A percentile compares a stretch with the other conserved stretches of the same genome.
Evolutionary conservation across 2,113 vertebrate species (phyloP).

Genomic region (Fregetta grallaria): DNA sequence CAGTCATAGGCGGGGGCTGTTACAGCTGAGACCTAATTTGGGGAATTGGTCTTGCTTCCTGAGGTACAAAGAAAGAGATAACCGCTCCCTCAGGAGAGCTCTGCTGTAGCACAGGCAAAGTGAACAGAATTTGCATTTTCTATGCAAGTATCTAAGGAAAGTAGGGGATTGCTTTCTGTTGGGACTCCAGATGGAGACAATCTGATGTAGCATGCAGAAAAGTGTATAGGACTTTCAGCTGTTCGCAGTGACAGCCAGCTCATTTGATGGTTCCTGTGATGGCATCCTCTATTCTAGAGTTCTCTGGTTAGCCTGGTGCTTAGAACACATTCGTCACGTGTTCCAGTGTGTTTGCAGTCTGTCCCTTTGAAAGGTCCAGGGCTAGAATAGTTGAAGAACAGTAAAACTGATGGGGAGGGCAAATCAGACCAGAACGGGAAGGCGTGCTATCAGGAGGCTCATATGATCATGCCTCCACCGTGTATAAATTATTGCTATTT

Average conservation of each 20-base stretch:
- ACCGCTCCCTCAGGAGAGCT: neutral
- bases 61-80: neutral
- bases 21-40: neutral
- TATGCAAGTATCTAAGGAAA: neutral
- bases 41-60: neutral
- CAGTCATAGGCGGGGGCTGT: neutral
- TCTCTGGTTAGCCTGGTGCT: neutral
- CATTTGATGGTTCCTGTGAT: neutral
- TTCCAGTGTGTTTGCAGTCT: neutral
- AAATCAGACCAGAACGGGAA: neutral
- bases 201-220: neutral
- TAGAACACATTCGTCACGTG: neutral
- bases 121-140: neutral
- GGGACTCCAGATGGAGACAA: neutral
- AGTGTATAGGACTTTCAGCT: neutral
- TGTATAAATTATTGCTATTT: rapidly evolving
- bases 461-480: neutral
- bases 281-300: neutral
- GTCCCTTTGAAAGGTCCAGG: neutral
- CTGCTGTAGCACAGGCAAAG: neutral
- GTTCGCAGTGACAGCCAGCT: neutral
- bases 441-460: neutral
- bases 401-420: neutral
- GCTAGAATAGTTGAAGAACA: neutral
- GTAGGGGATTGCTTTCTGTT: neutral